phyloP scores from a whole-genome alignment of 2,797 vertebrate genomes.

The Pagetopsis macropterus region DNA sequence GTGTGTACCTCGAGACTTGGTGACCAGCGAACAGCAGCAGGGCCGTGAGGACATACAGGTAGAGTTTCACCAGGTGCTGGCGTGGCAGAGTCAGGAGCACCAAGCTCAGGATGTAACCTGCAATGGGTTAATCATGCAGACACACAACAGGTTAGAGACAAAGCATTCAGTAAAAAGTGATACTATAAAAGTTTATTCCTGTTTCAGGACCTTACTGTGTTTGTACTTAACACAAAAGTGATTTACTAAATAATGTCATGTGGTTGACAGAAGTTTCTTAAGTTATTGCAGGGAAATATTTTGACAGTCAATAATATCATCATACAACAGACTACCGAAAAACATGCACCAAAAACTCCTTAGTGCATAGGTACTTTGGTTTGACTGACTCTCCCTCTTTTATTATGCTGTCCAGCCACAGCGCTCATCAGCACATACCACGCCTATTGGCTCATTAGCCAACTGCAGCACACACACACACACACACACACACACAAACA shows the following conservation, averaged over 20 bases:
- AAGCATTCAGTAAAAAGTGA: background rate
- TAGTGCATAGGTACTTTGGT: conserved; percentile 23
- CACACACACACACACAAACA: conserved; percentile 4
- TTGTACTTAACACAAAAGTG: background rate
- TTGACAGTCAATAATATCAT: conserved; percentile 31
- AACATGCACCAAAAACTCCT: conserved; percentile 11
- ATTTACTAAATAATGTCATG: background rate
- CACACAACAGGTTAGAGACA: background rate
- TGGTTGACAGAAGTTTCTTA: conserved; percentile 34
- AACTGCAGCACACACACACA: conserved; percentile 47
- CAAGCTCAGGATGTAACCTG: conserved; percentile 97
- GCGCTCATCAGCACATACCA: conserved; percentile 69
- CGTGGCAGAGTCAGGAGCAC: conserved; percentile 95
- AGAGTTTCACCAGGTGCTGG: conserved; percentile 97
- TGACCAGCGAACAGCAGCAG: conserved; percentile 96
- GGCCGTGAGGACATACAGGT: conserved; percentile 95
- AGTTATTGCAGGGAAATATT: conserved; percentile 23
- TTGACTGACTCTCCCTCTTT: conserved; percentile 26
- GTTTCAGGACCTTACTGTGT: background rate
- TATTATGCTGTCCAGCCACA: conserved; percentile 39
- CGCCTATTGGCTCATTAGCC: conserved; percentile 59
- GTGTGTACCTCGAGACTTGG: conserved; percentile 93
- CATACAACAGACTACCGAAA: conserved; percentile 17
- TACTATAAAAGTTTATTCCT: background rate
- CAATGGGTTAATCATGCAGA: conserved; percentile 21